Evolutionary conservation across 2,888 invertebrate species (phyloP).

Genomic region (Ephialtes manifestator): DNA sequence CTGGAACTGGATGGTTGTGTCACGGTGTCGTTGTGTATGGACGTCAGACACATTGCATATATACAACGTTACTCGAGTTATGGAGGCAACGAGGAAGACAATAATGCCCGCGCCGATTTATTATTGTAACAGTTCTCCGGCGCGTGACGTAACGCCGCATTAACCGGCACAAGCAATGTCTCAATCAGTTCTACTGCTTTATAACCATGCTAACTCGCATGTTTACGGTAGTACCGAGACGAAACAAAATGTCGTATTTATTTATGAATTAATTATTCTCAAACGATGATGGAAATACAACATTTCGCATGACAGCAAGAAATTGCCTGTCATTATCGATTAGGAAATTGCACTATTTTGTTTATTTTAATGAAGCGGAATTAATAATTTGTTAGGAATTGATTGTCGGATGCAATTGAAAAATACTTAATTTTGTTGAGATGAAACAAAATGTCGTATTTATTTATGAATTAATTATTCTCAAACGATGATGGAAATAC

Average conservation of each 20-base stretch:
- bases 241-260: constrained; percentile 67
- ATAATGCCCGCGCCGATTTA: constrained; percentile 81
- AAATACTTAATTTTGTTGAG: constrained; percentile 3
- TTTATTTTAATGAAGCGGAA: background rate
- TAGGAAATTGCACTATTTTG: background rate
- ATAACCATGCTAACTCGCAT: constrained; percentile 12
- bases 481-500: too few species aligned
- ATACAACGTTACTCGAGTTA: constrained; percentile 61
- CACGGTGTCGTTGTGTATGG: constrained; percentile 46
- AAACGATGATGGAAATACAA: background rate
- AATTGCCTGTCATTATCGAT: background rate
- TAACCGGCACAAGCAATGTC: constrained; percentile 76
- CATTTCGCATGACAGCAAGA: background rate
- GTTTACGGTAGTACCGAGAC: constrained; percentile 62
- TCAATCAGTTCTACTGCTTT: constrained; percentile 74
- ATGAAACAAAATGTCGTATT: constrained; percentile 66
- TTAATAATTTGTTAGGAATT: background rate
- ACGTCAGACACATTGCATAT: constrained; percentile 51
- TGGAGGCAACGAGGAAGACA: constrained; percentile 74
- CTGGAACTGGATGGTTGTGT: constrained; percentile 50
- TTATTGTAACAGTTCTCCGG: constrained; percentile 77
- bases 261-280: constrained; percentile 51
- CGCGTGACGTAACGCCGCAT: constrained; percentile 80
- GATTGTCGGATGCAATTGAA: too few species aligned
- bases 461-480: constrained; percentile 62